A percentile compares a stretch with the other conserved stretches of the same genome.
These are phyloP conservation scores for Phengaris alcon DNA, from an alignment of 2,888 invertebrate species.

Conservation along the genomic window DNA sequence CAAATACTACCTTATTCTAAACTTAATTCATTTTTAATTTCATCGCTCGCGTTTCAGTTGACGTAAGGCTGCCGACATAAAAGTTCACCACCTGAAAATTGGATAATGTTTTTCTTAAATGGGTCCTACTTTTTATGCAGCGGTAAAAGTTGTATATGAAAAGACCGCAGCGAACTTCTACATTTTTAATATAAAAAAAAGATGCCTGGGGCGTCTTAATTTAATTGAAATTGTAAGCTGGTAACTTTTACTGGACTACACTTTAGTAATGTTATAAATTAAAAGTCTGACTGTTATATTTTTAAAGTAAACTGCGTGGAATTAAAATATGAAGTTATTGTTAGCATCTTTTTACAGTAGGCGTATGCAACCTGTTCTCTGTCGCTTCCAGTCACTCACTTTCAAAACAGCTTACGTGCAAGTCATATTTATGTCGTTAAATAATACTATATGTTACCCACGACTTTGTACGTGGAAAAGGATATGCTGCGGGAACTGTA, in stretches of 20 bases:
- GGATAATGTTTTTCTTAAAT: constrained; percentile 40
- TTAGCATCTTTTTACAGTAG: not conserved
- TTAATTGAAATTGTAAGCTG: constrained; percentile 14
- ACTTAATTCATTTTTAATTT: constrained; percentile 76
- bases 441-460: too few relatives aligned
- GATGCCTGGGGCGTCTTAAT: constrained; percentile 20
- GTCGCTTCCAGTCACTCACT: too few relatives aligned
- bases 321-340: not conserved
- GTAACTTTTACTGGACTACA: constrained; percentile 9
- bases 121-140: constrained; percentile 22
- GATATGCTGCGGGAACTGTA: too few relatives aligned
- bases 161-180: constrained; percentile 19
- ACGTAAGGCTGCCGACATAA: constrained; percentile 73
- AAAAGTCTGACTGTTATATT: not conserved
- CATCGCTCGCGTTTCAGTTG: constrained; percentile 72
- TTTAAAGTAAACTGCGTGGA: not conserved
- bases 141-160: constrained; percentile 26
- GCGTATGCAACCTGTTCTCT: not conserved
- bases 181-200: constrained; percentile 21
- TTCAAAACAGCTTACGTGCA: too few relatives aligned
- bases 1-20: constrained; percentile 55
- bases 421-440: too few relatives aligned
- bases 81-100: constrained; percentile 70
- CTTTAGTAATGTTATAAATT: not conserved
- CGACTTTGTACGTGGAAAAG: too few relatives aligned